These are phyloP conservation scores for Octonoba sinensis DNA, from an alignment of 2,888 invertebrate species.

Conservation along the genomic window DNA sequence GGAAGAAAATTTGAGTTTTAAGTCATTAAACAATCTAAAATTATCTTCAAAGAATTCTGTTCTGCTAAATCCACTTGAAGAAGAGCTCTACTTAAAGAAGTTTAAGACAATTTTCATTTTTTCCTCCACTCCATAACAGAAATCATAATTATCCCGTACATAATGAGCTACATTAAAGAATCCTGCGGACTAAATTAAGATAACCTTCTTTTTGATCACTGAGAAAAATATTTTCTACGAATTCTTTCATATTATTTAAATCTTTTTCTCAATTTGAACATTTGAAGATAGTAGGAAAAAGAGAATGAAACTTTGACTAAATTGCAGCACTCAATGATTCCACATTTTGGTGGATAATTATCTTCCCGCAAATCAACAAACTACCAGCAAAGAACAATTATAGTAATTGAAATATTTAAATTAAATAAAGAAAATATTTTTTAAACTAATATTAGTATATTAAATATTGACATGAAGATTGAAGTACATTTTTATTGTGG, in stretches of 20 bases:
- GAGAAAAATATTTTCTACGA: not conserved
- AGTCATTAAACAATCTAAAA: not conserved
- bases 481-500: too few relatives aligned
- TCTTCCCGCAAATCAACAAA: too few relatives aligned
- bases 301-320: not conserved
- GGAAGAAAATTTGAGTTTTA: not conserved
- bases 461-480: too few relatives aligned
- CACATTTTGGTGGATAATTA: too few relatives aligned
- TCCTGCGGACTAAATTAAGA: not conserved
- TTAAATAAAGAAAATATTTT: too few relatives aligned
- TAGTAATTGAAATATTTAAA: too few relatives aligned
- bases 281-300: not conserved
- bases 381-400: too few relatives aligned
- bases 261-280: not conserved
- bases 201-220: not conserved
- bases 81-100: not conserved
- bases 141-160: not conserved
- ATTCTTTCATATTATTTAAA: not conserved
- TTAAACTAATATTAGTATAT: too few relatives aligned
- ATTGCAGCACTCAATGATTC: too few relatives aligned
- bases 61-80: not conserved
- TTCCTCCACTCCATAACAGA: not conserved
- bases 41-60: not conserved
- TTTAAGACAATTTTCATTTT: not conserved
- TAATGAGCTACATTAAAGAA: slow-evolving; percentile 7